A percentile compares a stretch with the other conserved stretches of the same genome.
phyloP scores from a whole-genome alignment of 2,797 vertebrate genomes.

The Rousettus madagascariensis region DNA sequence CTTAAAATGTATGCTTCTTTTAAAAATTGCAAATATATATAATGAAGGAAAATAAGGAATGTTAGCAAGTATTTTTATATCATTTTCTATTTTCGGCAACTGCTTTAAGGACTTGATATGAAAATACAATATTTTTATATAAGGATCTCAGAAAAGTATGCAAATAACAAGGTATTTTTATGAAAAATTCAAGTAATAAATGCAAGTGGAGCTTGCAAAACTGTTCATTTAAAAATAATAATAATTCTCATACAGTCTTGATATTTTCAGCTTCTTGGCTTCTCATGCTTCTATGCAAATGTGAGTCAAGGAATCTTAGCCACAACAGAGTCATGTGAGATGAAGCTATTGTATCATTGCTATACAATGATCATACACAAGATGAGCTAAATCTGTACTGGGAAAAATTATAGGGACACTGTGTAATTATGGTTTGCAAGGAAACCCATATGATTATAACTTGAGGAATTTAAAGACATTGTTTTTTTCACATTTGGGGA shows the following conservation, averaged over 20 bases:
- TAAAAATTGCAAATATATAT: not conserved
- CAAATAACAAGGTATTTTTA: not conserved
- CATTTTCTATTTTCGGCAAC: not conserved
- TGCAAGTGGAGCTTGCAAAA: not conserved
- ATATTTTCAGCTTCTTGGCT: not conserved
- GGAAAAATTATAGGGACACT: constrained; percentile 62
- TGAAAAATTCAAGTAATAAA: not conserved
- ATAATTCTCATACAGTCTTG: not conserved
- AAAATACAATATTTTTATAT: not conserved
- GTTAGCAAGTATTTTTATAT: not conserved
- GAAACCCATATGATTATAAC: constrained; percentile 50
- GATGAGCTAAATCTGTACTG: constrained; percentile 45
- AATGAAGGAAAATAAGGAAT: not conserved
- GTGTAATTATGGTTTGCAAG: constrained; percentile 72
- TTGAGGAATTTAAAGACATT: constrained; percentile 52
- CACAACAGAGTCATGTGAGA: not conserved
- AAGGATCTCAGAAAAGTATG: not conserved
- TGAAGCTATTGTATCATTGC: constrained; percentile 50
- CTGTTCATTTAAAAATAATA: not conserved
- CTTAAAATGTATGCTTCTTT: not conserved
- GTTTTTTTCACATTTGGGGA: constrained; percentile 51
- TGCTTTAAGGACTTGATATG: not conserved
- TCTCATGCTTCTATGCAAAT: not conserved
- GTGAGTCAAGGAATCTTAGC: not conserved
- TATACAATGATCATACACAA: constrained; percentile 40